phyloP scores from a whole-genome alignment of 2,797 vertebrate genomes.

The Eidolon dupreanum region DNA sequence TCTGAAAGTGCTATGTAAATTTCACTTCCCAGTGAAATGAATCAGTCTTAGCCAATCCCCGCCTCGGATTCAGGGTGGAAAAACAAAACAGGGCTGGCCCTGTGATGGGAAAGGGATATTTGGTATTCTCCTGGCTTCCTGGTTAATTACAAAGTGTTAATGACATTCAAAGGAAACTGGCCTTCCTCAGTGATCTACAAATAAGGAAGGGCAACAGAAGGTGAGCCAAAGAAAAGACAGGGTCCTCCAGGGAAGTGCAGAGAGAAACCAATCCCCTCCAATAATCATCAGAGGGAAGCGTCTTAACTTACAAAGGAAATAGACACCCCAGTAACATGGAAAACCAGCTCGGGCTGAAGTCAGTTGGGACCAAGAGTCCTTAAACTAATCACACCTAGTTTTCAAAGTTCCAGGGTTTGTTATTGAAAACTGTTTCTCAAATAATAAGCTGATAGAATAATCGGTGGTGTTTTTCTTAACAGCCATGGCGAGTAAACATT shows the following conservation, averaged over 20 bases:
- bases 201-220: conserved; percentile 19
- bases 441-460: neutral
- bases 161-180: neutral
- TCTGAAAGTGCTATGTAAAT: neutral
- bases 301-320: conserved; percentile 45
- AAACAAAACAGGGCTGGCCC: conserved; percentile 20
- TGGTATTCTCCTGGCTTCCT: conserved; percentile 53
- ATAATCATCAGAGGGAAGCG: neutral
- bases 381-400: conserved; percentile 45
- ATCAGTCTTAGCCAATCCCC: neutral
- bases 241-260: neutral
- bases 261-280: neutral
- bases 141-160: conserved; percentile 46
- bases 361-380: conserved; percentile 37
- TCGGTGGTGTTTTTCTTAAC: neutral
- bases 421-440: neutral
- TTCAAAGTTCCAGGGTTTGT: conserved; percentile 42
- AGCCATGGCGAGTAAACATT: conserved; percentile 5
- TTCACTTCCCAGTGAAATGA: conserved; percentile 23
- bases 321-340: neutral
- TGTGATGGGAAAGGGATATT: conserved; percentile 38
- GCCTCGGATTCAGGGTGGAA: neutral
- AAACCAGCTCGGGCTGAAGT: neutral
- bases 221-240: conserved; percentile 55
- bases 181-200: neutral